phyloP scores from a whole-genome alignment of 2,888 invertebrate genomes.

The Conistra vaccinii region DNA sequence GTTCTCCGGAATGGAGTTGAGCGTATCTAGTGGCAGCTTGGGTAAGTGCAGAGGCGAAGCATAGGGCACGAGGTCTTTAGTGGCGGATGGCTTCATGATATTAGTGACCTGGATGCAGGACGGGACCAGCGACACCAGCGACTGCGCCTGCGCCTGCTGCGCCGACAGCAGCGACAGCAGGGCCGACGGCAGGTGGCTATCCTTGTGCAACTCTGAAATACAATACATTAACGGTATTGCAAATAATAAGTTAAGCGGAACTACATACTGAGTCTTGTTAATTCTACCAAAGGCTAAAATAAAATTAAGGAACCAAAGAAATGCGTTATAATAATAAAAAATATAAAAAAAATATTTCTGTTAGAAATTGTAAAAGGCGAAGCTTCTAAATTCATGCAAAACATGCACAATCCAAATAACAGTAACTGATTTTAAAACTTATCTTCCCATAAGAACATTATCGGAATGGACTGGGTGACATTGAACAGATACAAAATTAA shows the following conservation, averaged over 20 bases:
- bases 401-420: conserved; percentile 89
- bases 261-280: conserved; percentile 89
- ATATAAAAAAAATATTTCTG: conserved; percentile 83
- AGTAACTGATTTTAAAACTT: conserved; percentile 79
- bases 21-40: conserved; percentile 69
- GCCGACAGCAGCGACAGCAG: conserved; percentile 87
- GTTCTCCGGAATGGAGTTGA: conserved; percentile 76
- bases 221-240: conserved; percentile 87
- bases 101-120: conserved; percentile 78
- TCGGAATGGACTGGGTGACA: conserved; percentile 71
- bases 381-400: conserved; percentile 90
- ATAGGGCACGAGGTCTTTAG: conserved; percentile 63
- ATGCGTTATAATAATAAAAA: conserved; percentile 89
- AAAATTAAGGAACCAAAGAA: conserved; percentile 91
- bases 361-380: conserved; percentile 89
- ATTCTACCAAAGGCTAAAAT: conserved; percentile 90
- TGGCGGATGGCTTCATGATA: conserved; percentile 69
- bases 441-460: conserved; percentile 87
- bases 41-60: conserved; percentile 62
- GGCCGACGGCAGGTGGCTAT: conserved; percentile 83
- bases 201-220: conserved; percentile 88
- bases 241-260: conserved; percentile 85
- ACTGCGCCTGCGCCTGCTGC: conserved; percentile 77
- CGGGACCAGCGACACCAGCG: conserved; percentile 77
- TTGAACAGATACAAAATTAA: conserved; percentile 74